These are phyloP conservation scores for Geothlypis trichas DNA, from an alignment of 2,113 vertebrate species.

Conservation along the genomic window DNA sequence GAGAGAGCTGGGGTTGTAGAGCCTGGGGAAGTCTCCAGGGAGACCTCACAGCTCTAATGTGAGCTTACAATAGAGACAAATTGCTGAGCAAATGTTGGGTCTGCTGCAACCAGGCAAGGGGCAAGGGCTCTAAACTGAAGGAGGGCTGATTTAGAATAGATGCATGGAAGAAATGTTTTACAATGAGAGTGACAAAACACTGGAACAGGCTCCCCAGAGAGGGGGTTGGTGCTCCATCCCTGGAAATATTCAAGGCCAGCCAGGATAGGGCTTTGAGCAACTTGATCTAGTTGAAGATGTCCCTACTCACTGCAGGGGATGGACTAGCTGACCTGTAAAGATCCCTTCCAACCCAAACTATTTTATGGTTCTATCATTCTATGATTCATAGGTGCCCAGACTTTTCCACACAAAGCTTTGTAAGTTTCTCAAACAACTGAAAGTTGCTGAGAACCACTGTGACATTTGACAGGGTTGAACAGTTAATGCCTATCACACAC, in stretches of 20 bases:
- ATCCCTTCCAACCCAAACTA: background rate
- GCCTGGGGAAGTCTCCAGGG: background rate
- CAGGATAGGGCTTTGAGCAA: background rate
- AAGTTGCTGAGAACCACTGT: background rate
- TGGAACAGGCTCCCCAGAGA: background rate
- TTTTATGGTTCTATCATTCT: background rate
- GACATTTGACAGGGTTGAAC: background rate
- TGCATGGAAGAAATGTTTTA: background rate
- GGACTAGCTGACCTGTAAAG: background rate
- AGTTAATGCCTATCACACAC: background rate
- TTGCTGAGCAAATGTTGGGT: background rate
- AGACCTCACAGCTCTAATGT: background rate
- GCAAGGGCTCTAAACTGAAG: background rate
- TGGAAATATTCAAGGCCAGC: background rate
- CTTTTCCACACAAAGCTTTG: background rate
- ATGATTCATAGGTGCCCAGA: background rate
- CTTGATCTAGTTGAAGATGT: background rate
- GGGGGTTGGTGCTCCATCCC: background rate
- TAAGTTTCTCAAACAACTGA: background rate
- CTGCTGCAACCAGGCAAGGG: background rate
- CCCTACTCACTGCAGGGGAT: background rate
- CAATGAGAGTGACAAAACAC: background rate
- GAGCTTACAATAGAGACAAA: background rate
- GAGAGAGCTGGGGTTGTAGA: background rate
- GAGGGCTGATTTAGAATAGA: fast-evolving